phyloP scores from a whole-genome alignment of 2,888 invertebrate genomes.

The Augiades crinisus region DNA sequence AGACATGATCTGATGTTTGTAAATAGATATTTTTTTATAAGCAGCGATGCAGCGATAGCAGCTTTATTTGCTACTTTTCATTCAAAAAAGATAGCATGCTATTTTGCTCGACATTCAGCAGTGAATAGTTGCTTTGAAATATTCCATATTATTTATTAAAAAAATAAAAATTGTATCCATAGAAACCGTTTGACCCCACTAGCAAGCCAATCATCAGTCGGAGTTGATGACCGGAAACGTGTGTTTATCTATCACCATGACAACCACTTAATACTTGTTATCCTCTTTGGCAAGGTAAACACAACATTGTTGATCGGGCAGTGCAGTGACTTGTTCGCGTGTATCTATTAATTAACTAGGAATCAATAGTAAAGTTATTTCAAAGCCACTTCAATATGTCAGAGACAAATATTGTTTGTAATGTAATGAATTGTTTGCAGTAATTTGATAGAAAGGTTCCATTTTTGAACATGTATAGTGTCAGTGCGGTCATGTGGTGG shows the following conservation, averaged over 20 bases:
- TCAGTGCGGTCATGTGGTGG: constrained; percentile 15
- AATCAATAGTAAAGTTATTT: not conserved
- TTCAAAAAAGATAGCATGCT: too few species aligned
- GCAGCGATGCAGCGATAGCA: too few species aligned
- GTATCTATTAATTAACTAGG: not conserved
- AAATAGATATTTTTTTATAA: too few species aligned
- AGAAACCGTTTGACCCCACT: not conserved
- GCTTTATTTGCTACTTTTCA: too few species aligned
- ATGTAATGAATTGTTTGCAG: not conserved
- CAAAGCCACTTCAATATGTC: not conserved
- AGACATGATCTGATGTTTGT: too few species aligned
- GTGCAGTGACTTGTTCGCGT: not conserved
- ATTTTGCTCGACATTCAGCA: too few species aligned
- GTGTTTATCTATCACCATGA: constrained; percentile 50
- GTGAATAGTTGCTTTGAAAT: not conserved
- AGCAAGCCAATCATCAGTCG: constrained; percentile 4
- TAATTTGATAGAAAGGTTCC: constrained; percentile 8
- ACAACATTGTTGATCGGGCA: constrained; percentile 1
- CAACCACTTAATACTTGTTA: constrained; percentile 37
- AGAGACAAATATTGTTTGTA: not conserved
- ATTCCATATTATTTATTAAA: not conserved
- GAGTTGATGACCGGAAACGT: constrained; percentile 44
- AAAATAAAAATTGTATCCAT: not conserved
- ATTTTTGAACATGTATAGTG: constrained; percentile 24
- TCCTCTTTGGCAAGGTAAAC: constrained; percentile 7